These are phyloP conservation scores for Heliconius nattereri DNA, from an alignment of 1,140 invertebrate species.

Conservation along the genomic window DNA sequence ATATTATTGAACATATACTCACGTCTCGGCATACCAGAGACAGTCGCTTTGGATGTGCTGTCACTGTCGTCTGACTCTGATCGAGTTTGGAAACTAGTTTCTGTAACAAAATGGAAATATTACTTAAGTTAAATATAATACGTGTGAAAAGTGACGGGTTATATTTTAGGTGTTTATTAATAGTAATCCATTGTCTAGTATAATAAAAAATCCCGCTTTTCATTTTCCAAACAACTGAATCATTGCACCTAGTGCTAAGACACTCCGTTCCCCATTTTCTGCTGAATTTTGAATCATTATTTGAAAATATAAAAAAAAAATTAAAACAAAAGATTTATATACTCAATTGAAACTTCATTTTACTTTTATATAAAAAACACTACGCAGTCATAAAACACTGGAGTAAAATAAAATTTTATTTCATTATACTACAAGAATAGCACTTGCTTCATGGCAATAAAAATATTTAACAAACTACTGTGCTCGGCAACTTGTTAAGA, in stretches of 20 bases:
- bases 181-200: too few species aligned
- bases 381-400: neutral
- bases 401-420: neutral
- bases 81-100: constrained; percentile 77
- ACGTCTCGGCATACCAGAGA: constrained; percentile 66
- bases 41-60: constrained; percentile 77
- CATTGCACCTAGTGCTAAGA: too few species aligned
- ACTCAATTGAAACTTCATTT: neutral
- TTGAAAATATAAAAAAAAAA: neutral
- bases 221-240: too few species aligned
- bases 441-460: constrained; percentile 5
- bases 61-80: constrained; percentile 80
- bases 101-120: constrained; percentile 50
- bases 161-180: too few species aligned
- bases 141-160: neutral
- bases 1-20: constrained; percentile 42
- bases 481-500: neutral
- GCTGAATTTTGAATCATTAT: too few species aligned
- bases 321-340: neutral
- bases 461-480: constrained; percentile 16
- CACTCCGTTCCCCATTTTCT: too few species aligned
- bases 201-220: too few species aligned
- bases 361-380: constrained; percentile 22
- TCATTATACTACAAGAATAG: constrained; percentile 11
- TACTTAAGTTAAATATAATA: neutral